Conservation (phyloP, 2,113 vertebrate genomes). For the Oxygymnocypris stewartii region DNA sequence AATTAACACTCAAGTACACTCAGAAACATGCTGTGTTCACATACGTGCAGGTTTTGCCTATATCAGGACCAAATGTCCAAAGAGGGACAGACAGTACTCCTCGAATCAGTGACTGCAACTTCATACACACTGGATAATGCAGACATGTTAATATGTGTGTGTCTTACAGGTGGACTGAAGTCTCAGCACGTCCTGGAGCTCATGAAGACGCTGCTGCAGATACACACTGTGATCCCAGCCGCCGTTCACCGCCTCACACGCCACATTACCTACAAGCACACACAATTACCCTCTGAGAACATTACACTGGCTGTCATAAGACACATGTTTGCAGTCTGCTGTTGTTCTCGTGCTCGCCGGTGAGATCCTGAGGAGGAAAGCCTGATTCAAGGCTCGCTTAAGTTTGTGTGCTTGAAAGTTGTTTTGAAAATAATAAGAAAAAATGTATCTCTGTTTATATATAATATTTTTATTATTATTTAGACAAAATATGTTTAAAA, state of each 20-base stretch:
- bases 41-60: neutral
- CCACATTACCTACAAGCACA: conserved; percentile 60
- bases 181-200: conserved; percentile 75
- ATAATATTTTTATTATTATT: too few relatives aligned
- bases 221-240: conserved; percentile 82
- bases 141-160: neutral
- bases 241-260: conserved; percentile 60
- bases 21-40: neutral
- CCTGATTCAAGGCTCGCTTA: neutral
- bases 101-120: neutral
- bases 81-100: neutral
- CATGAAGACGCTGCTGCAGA: conserved; percentile 73
- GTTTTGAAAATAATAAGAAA: too few relatives aligned
- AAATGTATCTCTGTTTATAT: too few relatives aligned
- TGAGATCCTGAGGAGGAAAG: neutral
- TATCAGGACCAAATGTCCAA: neutral
- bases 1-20: neutral
- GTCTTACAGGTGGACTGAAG: conserved; percentile 76
- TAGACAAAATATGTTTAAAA: too few relatives aligned
- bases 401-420: neutral
- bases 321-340: neutral
- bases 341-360: neutral
- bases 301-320: too few relatives aligned
- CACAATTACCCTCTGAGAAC: neutral
- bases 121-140: too few relatives aligned